Evolutionary conservation across 1,140 invertebrate species (phyloP), one percentile per base, ranked within the genome.

Genomic region (Aphelenchoides avenae): DNA sequence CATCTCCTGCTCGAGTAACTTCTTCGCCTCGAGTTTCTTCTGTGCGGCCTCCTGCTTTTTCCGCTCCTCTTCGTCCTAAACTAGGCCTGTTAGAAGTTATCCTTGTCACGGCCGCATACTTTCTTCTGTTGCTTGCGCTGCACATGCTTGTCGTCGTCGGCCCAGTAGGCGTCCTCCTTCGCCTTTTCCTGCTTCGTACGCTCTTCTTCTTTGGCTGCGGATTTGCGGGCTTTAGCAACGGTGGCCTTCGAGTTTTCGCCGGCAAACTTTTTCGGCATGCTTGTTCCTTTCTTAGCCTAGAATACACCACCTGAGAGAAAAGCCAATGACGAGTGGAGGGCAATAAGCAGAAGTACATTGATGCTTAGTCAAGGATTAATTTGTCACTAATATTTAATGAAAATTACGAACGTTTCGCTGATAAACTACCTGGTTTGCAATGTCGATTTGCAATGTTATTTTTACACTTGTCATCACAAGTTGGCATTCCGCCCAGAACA

Each of bases 211-310:
- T 87, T 87, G 0, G 79, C 83, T 53, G 85, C 85, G 61, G 86
- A 85, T 81, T 91, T 91, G 39, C 89, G 81, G 46, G 87, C 88
- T 70, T 85, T 83, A 5, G 91, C 90, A 41, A 85, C 89, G 11
- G 85, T 86, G 18, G 89, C 87, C 79, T 93, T 93, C 33, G 86
- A 86, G 73, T 92, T 93, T 79, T 89, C 87, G 26, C 86, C 87
- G 26, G 84, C 83, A 77, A 91, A 90, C 80, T 92, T 92, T 79
- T 93, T 93, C 9, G 89, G 89, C 89, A 92, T 92, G 57, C 4
- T 50, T n/a, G n/a, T n/a, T n/a, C n/a, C n/a, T n/a, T n/a, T n/a
- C n/a, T n/a, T n/a, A n/a, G n/a, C n/a, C n/a, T n/a, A n/a, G n/a
- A n/a, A n/a, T n/a, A n/a, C n/a, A n/a, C n/a, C n/a, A n/a, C n/a